Evolutionary conservation across 2,888 invertebrate genomes (phyloP), one percentile per base, ranked within the genome.

Genomic region (Odontothrips loti): DNA sequence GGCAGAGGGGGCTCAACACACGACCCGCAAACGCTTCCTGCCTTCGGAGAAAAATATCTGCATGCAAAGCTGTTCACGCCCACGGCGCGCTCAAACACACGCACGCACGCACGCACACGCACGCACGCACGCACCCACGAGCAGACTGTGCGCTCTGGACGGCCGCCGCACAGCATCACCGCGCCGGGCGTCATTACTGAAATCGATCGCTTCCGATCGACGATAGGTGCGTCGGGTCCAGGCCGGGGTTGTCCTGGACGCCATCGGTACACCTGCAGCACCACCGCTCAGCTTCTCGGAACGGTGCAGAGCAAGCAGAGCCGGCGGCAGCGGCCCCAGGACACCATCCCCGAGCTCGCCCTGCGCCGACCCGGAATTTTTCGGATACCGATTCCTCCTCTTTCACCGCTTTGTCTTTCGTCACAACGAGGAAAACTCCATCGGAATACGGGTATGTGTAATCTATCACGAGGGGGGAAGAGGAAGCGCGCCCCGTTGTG

Each of bases 201-300:
- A 68, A 68, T 68, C 23, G 68, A 68, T 68, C 68, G 68, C 68
- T 68, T 68, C 68, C 68, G 68, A 68, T 68, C 68, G 68, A 23
- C 68, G 68, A 68, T 68, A 20, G 68, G 68, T 68, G 9, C 23
- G 68, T 68, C 3, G 34, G 34, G 34, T 4, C 4, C 23, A 4
- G 68, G 68, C 10, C 9, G 63, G n/a, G 17, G 20, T 20, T n/a
- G n/a, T n/a, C n/a, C n/a, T n/a, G 63, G 20, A 15, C 20, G n/a
- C n/a, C 6, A 43, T 23, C 6, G 68, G 23, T 68, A 23, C 68
- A 68, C 68, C 68, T 68, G 68, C 23, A 11, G 11, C 68, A 23
- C 23, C 23, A 11, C 68, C n/a, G 68, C 34, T 6, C 3, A 43
- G 34, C 34, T 43, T 43, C 34, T 43, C 34, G 34, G 34, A 43